These are phyloP conservation scores for Cyclophora albipunctata DNA, from an alignment of 2,888 invertebrate genomes.

Conservation along the genomic window DNA sequence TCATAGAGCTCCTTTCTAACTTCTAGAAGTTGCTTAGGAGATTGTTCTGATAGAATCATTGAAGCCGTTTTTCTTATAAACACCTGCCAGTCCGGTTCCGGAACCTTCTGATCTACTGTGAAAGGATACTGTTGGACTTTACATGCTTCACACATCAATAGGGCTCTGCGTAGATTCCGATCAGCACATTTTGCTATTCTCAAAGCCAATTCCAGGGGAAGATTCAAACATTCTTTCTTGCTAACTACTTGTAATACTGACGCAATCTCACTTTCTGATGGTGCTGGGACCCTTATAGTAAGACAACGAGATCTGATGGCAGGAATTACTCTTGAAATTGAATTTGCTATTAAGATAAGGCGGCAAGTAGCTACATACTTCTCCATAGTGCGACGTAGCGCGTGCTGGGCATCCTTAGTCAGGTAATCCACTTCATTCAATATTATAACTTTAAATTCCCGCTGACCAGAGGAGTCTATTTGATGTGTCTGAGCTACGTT, in stretches of 20 bases:
- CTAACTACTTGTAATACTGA: conserved; percentile 79
- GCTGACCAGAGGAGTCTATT: conserved; percentile 88
- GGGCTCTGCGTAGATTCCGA: conserved; percentile 92
- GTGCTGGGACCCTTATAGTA: conserved; percentile 93
- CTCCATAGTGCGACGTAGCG: conserved; percentile 98
- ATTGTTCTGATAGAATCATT: conserved; percentile 90
- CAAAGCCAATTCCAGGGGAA: conserved; percentile 85
- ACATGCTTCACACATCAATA: conserved; percentile 95
- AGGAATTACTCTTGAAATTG: conserved; percentile 96
- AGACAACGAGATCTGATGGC: conserved; percentile 97
- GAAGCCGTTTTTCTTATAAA: conserved; percentile 91
- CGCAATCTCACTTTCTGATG: conserved; percentile 84
- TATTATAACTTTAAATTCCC: conserved; percentile 97
- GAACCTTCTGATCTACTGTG: conserved; percentile 83
- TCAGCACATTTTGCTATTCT: conserved; percentile 86
- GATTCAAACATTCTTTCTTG: conserved; percentile 85
- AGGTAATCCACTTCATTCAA: conserved; percentile 96
- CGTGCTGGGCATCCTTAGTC: conserved; percentile 98
- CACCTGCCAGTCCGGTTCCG: conserved; percentile 94
- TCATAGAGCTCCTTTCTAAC: conserved; percentile 94
- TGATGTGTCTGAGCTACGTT: conserved; percentile 97
- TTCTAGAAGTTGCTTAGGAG: conserved; percentile 87
- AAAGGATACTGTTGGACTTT: conserved; percentile 94
- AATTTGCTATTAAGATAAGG: conserved; percentile 94
- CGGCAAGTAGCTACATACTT: conserved; percentile 97